Conservation (phyloP, 2,113 vertebrate genomes). For the Passer domesticus region DNA sequence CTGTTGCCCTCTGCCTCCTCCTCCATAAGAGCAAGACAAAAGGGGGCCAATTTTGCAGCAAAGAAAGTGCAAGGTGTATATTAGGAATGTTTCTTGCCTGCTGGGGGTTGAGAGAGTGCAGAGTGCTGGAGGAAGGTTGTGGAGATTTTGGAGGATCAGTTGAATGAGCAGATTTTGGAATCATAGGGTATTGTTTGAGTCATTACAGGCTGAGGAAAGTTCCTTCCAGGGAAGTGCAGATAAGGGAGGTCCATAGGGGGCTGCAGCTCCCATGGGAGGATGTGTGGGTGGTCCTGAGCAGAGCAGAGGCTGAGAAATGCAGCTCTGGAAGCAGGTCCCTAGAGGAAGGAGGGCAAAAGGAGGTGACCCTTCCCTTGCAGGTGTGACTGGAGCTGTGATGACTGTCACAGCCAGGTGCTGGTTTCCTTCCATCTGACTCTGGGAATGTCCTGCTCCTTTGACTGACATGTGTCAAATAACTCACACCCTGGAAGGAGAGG, state of each 20-base stretch:
- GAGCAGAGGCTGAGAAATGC: neutral
- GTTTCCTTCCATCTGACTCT: neutral
- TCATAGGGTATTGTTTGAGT: rapidly evolving
- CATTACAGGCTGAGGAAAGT: neutral
- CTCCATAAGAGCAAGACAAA: neutral
- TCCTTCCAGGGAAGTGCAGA: neutral
- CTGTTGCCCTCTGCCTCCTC: neutral
- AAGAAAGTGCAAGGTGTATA: neutral
- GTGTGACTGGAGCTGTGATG: neutral
- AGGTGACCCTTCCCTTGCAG: neutral
- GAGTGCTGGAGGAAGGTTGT: neutral
- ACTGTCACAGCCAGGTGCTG: neutral
- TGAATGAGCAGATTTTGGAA: neutral
- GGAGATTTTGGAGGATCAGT: neutral
- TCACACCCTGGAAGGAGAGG: neutral
- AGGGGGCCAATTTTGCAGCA: neutral
- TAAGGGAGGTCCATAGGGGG: neutral
- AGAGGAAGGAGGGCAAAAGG: neutral
- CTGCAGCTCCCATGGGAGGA: neutral
- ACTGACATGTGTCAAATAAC: neutral
- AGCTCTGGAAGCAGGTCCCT: neutral
- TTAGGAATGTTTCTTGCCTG: neutral
- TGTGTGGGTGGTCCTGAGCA: neutral
- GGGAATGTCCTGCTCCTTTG: neutral
- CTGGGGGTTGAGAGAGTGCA: neutral